Conservation (phyloP, 2,797 vertebrate species). For the Leptodactylus fallax region DNA sequence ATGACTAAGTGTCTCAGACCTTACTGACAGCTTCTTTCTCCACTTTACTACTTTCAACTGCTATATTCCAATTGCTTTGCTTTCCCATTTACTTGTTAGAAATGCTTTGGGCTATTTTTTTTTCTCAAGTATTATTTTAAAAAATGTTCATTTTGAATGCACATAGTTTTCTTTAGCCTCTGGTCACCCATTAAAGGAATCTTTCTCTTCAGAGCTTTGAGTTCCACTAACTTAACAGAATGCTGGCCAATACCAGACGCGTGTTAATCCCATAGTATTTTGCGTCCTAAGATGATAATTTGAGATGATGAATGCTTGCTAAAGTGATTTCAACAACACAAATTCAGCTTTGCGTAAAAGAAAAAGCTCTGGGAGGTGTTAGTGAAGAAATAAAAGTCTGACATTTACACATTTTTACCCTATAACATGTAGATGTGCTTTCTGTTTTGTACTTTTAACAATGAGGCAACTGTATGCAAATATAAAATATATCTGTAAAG, state of each 20-base stretch:
- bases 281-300: slow-evolving; percentile 56
- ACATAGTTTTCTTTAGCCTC: slow-evolving; percentile 56
- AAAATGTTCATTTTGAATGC: slow-evolving; percentile 52
- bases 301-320: slow-evolving; percentile 59
- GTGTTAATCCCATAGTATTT: slow-evolving; percentile 57
- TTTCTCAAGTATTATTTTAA: slow-evolving; percentile 52
- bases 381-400: slow-evolving; percentile 15
- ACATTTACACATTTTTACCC: not conserved
- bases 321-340: slow-evolving; percentile 48
- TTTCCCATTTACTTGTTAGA: slow-evolving; percentile 56
- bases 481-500: too few relatives aligned
- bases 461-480: too few relatives aligned
- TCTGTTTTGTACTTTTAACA: not conserved
- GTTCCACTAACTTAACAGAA: slow-evolving; percentile 48
- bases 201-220: slow-evolving; percentile 50
- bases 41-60: slow-evolving; percentile 36
- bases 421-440: slow-evolving; percentile 38
- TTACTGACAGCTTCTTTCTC: slow-evolving; percentile 51
- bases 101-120: slow-evolving; percentile 60
- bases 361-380: slow-evolving; percentile 28
- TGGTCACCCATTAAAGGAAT: slow-evolving; percentile 61
- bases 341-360: slow-evolving; percentile 28
- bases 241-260: slow-evolving; percentile 41
- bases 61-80: slow-evolving; percentile 42
- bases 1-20: slow-evolving; percentile 42